Conservation (phyloP, 1,140 invertebrate species). For the Heliconius nattereri region DNA sequence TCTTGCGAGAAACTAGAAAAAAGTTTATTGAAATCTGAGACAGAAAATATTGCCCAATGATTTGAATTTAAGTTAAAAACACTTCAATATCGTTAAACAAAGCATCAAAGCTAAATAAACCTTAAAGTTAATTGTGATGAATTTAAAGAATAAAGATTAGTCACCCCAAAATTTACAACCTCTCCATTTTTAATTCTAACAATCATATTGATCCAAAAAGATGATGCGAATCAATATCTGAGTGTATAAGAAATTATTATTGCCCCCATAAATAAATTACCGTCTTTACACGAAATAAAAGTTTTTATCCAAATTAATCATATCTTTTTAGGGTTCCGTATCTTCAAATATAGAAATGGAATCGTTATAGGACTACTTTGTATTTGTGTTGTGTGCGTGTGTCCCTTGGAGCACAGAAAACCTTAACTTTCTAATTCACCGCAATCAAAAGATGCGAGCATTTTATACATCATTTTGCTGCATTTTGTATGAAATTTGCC, state of each 20-base stretch:
- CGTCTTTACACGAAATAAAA: slow-evolving; percentile 3
- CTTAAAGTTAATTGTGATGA: background rate
- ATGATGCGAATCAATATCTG: background rate
- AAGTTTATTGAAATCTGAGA: background rate
- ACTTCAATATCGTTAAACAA: background rate
- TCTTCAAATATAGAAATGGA: background rate
- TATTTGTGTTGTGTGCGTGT: background rate
- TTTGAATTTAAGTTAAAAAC: background rate
- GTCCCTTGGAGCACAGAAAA: too few species aligned
- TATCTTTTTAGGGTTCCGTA: background rate
- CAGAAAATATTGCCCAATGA: background rate
- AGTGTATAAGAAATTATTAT: background rate
- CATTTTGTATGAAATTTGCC: too few species aligned
- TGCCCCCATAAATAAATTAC: background rate
- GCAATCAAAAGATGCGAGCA: too few species aligned
- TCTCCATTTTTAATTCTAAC: slow-evolving; percentile 17
- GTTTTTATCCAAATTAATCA: background rate
- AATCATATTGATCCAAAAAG: slow-evolving; percentile 1
- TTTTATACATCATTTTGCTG: too few species aligned
- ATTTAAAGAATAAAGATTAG: slow-evolving; percentile 2
- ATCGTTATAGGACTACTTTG: background rate
- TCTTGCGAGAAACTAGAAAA: too few species aligned
- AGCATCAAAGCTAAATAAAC: background rate
- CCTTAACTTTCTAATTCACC: too few species aligned
- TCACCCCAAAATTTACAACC: slow-evolving; percentile 3